A percentile compares a stretch with the other conserved stretches of the same genome.
Evolutionary conservation across 1,140 invertebrate genomes (phyloP).

Genomic region (Theocolax elegans): DNA sequence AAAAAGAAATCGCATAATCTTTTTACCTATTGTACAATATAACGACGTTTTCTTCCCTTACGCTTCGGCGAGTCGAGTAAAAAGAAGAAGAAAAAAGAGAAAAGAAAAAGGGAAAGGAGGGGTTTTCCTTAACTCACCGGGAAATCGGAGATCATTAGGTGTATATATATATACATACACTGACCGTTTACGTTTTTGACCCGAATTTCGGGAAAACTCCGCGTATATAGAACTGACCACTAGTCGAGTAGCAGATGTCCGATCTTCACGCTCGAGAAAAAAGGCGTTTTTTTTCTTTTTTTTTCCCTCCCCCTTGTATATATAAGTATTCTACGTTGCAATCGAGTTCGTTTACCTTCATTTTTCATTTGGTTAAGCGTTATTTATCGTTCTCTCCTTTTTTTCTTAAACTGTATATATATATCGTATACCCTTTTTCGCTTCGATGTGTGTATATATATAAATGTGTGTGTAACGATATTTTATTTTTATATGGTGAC

Average conservation of each 20-base stretch:
- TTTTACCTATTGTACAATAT: too few species aligned
- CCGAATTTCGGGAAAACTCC: slow-evolving; percentile 48
- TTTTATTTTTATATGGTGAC: too few species aligned
- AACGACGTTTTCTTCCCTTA: neutral
- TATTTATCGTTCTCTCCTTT: slow-evolving; percentile 19
- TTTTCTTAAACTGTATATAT: too few species aligned
- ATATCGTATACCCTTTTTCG: neutral
- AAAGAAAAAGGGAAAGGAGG: too few species aligned
- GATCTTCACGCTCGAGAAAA: slow-evolving; percentile 41
- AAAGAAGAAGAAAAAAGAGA: too few species aligned
- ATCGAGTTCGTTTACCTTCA: slow-evolving; percentile 33
- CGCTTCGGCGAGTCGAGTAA: too few species aligned
- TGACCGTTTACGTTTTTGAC: slow-evolving; percentile 38
- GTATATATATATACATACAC: too few species aligned
- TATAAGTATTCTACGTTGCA: slow-evolving; percentile 10
- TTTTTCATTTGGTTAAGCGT: slow-evolving; percentile 42
- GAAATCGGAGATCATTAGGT: slow-evolving; percentile 54
- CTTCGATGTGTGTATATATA: too few species aligned
- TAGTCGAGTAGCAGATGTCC: slow-evolving; percentile 8
- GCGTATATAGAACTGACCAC: slow-evolving; percentile 29
- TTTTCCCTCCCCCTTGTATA: too few species aligned
- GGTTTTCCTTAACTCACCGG: slow-evolving; percentile 45
- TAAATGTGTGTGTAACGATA: too few species aligned
- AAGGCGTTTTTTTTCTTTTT: slow-evolving; percentile 16
- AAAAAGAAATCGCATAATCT: slow-evolving; percentile 15